A percentile compares a stretch with the other conserved stretches of the same genome.
Conservation (phyloP, 2,797 vertebrate species). For the Sarcophilus harrisii region DNA sequence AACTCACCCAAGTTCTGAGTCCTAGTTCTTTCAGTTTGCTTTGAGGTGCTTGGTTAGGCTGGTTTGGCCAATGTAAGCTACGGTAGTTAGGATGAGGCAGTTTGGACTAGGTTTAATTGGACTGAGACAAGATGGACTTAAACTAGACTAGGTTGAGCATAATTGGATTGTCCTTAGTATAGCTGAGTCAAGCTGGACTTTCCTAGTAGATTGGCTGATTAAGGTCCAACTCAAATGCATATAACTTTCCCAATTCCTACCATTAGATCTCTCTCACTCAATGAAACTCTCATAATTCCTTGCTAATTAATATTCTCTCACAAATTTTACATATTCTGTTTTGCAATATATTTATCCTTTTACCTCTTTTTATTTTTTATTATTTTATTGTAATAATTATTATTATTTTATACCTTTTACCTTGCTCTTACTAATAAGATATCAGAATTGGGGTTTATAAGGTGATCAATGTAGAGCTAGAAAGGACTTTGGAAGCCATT, state of each 20-base stretch:
- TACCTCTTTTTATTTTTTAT: background rate
- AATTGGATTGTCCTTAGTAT: background rate
- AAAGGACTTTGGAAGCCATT: background rate
- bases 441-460: background rate
- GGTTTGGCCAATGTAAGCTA: background rate
- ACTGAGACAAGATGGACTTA: background rate
- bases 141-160: background rate
- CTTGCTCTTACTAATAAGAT: background rate
- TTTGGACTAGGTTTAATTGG: background rate
- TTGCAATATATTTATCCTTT: background rate
- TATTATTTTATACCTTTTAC: too few relatives aligned
- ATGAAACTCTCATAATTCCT: background rate
- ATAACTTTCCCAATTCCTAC: background rate
- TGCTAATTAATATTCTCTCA: background rate
- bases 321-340: background rate
- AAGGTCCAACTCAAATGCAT: background rate
- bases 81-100: background rate
- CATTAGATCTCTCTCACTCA: background rate
- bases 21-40: background rate
- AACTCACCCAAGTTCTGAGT: background rate
- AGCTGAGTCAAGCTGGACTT: background rate
- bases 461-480: background rate
- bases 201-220: background rate
- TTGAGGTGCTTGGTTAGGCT: background rate
- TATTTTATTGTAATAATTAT: too few relatives aligned